Evolutionary conservation across 2,888 invertebrate genomes (phyloP).

Genomic region (Callyntrura guangdongensis): DNA sequence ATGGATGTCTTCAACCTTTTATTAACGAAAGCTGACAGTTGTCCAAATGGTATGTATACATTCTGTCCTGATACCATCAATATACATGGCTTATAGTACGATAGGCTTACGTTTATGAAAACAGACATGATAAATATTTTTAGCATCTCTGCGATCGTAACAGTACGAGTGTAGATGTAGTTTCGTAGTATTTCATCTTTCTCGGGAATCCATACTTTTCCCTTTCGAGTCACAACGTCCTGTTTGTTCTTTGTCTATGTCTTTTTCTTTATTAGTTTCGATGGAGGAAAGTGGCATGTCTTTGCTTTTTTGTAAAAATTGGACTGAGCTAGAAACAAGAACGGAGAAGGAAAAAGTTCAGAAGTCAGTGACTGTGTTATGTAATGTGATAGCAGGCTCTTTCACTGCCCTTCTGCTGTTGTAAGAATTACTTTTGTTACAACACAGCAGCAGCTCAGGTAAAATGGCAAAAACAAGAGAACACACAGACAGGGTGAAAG

Average conservation of each 20-base stretch:
- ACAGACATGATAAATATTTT: too few relatives aligned
- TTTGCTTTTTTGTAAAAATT: not conserved
- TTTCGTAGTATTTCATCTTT: slow-evolving; percentile 6
- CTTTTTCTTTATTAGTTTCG: not conserved
- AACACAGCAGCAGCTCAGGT: not conserved
- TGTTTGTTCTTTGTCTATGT: slow-evolving; percentile 21
- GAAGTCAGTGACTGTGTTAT: slow-evolving; percentile 40
- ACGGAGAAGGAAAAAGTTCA: slow-evolving; percentile 15
- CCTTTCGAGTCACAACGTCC: not conserved
- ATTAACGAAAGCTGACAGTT: too few relatives aligned
- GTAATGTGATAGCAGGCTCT: slow-evolving; percentile 6
- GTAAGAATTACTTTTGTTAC: not conserved
- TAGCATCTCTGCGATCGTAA: too few relatives aligned
- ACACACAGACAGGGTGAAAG: not conserved
- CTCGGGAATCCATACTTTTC: not conserved
- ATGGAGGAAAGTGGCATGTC: not conserved
- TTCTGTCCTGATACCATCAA: too few relatives aligned
- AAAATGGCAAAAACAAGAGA: not conserved
- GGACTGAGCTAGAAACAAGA: not conserved
- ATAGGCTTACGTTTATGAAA: too few relatives aligned
- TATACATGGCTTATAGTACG: too few relatives aligned
- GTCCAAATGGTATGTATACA: too few relatives aligned
- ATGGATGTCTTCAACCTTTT: too few relatives aligned
- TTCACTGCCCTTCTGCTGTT: not conserved
- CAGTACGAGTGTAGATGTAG: too few relatives aligned